A percentile compares a stretch with the other conserved stretches of the same genome.
Evolutionary conservation across 2,888 invertebrate genomes (phyloP).

Genomic region (Drosophila neotestacea): DNA sequence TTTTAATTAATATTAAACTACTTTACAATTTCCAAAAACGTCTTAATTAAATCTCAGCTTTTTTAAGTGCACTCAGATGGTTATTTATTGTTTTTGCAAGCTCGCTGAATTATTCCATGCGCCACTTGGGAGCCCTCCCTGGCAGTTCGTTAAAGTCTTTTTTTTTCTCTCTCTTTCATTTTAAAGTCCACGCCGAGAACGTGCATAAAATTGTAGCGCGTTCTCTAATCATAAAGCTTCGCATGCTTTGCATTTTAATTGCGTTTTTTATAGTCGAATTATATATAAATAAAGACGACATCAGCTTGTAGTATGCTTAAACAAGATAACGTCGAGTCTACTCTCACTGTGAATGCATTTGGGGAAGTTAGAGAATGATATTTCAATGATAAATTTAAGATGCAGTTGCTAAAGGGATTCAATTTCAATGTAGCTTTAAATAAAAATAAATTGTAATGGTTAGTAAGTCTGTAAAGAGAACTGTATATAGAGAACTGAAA

Average conservation of each 20-base stretch:
- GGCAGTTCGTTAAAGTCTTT: conserved; percentile 43
- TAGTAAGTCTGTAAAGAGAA: conserved; percentile 20
- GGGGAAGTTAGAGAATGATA: conserved; percentile 1
- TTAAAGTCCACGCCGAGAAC: conserved; percentile 45
- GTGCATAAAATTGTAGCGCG: conserved; percentile 67
- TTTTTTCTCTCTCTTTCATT: conserved; percentile 21
- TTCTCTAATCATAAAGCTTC: conserved; percentile 66
- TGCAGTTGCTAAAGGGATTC: conserved; percentile 7
- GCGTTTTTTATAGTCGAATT: conserved; percentile 23
- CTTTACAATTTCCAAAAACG: not conserved
- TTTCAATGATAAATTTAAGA: conserved; percentile 9
- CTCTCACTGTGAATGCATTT: conserved; percentile 26
- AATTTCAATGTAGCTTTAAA: conserved; percentile 14
- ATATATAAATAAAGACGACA: conserved; percentile 18
- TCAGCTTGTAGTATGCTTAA: conserved; percentile 8
- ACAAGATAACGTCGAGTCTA: conserved; percentile 10
- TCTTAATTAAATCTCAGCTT: conserved; percentile 12
- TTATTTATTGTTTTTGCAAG: conserved; percentile 45
- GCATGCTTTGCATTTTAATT: conserved; percentile 69
- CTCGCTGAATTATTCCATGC: conserved; percentile 56
- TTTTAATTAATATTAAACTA: not conserved
- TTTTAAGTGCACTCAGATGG: conserved; percentile 34
- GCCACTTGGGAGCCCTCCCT: conserved; percentile 38
- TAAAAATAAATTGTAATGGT: not conserved
- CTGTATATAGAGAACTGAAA: conserved; percentile 50